Evolutionary conservation across 2,888 invertebrate species (phyloP), one percentile per base, ranked within the genome.

Genomic region (Coleophora deauratella): DNA sequence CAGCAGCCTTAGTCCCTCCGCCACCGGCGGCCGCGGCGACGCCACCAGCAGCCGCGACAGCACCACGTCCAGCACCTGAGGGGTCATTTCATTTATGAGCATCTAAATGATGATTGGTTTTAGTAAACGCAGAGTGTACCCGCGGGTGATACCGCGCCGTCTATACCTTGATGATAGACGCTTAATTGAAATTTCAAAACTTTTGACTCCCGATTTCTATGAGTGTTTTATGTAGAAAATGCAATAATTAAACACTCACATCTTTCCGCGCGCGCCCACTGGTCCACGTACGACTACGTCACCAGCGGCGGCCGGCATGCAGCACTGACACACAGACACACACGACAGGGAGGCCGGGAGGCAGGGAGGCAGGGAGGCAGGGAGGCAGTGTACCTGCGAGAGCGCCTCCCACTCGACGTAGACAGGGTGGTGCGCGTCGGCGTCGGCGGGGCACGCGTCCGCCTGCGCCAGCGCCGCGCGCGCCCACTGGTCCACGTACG

Each of bases 381-480:
- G n/a, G n/a, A n/a, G n/a, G n/a, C n/a, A n/a, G n/a, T n/a, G n/a
- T n/a, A n/a, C n/a, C n/a, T n/a, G n/a, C n/a, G n/a, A n/a, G n/a
- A n/a, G n/a, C 0, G 95, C 95, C 59, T 95, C 95, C 95, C 95
- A 95, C 71, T 95, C 95, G 35, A 94, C 85, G 62, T 93, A 93
- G 15, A 91, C 86, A 0, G 92, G 89, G 77, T 93, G 78, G 87
- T 77, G 65, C 8, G 54, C 52, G 49, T 81, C 78, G 7, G 69
- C 64, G 41, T 28, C 28, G 28, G 82, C 72, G 11, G 80, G 76
- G 38, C 75, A 72, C 0, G 76, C 49, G 52, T 85, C 86, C 27
- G 90, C 89, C 53, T 91, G 89, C 52, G 91, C 90, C 13, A 97
- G 87, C 40, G 93, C 91, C 21, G 90, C 85, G 37, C 90, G 89